These are phyloP conservation scores for Dromaius novaehollandiae DNA, from an alignment of 2,113 vertebrate species.

Conservation along the genomic window DNA sequence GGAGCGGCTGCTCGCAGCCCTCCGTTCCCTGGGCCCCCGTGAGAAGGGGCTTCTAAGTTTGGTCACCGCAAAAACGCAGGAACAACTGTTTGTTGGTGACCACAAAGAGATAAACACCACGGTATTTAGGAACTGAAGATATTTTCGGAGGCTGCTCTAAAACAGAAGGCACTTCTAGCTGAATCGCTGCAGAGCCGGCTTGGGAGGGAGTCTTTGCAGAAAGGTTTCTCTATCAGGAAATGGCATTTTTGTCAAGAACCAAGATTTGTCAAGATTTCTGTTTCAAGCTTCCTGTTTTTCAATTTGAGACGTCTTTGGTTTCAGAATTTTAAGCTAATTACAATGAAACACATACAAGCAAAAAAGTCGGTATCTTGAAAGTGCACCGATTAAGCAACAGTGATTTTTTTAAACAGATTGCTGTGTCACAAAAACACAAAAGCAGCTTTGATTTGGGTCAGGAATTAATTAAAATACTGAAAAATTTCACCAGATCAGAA, in stretches of 20 bases:
- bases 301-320: not conserved
- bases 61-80: conserved; percentile 22
- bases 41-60: conserved; percentile 41
- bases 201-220: not conserved
- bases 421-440: not conserved
- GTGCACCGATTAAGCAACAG: not conserved
- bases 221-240: not conserved
- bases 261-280: not conserved
- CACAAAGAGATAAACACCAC: conserved; percentile 51
- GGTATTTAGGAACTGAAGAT: conserved; percentile 44
- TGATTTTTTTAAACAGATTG: not conserved
- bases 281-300: not conserved
- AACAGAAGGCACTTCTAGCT: conserved; percentile 12
- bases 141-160: conserved; percentile 49
- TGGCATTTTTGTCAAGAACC: not conserved
- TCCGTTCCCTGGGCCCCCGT: not conserved
- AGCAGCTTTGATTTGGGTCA: not conserved
- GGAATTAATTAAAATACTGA: not conserved
- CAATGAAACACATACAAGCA: not conserved
- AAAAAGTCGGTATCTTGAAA: not conserved
- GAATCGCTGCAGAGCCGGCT: not conserved
- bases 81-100: conserved; percentile 52
- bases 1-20: not conserved
- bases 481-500: not conserved
- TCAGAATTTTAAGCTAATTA: not conserved